Conservation (phyloP, 2,888 invertebrate genomes). For the Argynnis bischoffii region DNA sequence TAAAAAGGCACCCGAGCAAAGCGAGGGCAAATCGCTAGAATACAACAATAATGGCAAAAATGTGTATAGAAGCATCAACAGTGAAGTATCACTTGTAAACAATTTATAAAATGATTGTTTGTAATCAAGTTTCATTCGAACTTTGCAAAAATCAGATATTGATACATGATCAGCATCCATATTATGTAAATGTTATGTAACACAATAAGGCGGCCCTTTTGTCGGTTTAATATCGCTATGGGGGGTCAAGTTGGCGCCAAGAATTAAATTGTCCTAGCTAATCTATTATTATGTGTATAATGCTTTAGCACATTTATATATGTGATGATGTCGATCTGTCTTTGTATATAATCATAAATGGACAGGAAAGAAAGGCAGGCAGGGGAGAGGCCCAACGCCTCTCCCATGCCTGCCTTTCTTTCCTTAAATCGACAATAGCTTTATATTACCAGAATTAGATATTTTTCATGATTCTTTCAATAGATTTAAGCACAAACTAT, state of each 20-base stretch:
- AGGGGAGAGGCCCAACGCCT: no score
- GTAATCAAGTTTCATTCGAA: constrained; percentile 17
- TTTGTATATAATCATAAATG: no score
- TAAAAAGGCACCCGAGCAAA: no score
- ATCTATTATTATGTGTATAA: neutral
- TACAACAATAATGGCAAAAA: neutral
- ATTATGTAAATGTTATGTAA: constrained; percentile 41
- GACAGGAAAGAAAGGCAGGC: no score
- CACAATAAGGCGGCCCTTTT: constrained; percentile 50
- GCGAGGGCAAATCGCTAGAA: no score
- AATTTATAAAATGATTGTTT: neutral
- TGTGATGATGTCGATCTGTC: no score
- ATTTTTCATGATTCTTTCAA: no score
- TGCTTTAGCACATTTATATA: no score
- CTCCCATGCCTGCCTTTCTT: no score
- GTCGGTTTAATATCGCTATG: constrained; percentile 26
- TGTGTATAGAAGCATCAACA: neutral
- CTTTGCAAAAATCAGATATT: constrained; percentile 11
- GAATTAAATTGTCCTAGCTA: neutral
- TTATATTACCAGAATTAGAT: no score
- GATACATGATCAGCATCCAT: constrained; percentile 13
- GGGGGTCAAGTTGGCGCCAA: constrained; percentile 24
- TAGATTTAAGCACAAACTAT: no score
- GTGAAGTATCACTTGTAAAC: neutral
- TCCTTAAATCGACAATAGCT: no score